Percentiles rank a stretch among this genome's conserved stretches.
phyloP scores from a whole-genome alignment of 53 echinoderm and acorn worm species.

The Astropecten irregularis region DNA sequence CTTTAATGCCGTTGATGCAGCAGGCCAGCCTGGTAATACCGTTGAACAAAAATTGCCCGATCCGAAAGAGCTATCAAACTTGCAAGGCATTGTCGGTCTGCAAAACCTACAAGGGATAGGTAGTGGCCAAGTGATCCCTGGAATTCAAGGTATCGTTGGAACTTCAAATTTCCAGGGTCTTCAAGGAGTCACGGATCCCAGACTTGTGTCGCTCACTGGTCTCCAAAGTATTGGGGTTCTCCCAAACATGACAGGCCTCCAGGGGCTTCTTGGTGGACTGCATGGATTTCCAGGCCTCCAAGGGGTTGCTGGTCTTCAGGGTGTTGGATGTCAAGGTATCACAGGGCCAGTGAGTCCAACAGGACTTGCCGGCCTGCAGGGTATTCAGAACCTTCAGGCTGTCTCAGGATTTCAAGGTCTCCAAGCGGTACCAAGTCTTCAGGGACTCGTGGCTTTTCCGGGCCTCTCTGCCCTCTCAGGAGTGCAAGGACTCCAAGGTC shows the following conservation, averaged over 20 bases:
- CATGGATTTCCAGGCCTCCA: background rate
- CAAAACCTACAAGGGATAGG: conserved; percentile 12
- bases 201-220: conserved; percentile 1
- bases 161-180: background rate
- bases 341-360: background rate
- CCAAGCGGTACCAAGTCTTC: conserved; percentile 17
- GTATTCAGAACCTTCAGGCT: conserved; percentile 11
- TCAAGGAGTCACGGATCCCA: conserved; percentile 12
- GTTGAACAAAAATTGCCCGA: background rate
- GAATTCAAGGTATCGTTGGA: conserved; percentile 18
- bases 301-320: background rate
- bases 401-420: conserved; percentile 7
- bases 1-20: background rate
- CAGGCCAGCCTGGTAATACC: background rate
- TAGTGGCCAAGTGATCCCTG: background rate
- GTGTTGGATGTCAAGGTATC: background rate
- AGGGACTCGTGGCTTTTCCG: conserved; percentile 30
- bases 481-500: conserved; percentile 28
- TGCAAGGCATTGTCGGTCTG: background rate
- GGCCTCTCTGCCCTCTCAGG: conserved; percentile 9
- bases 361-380: conserved; percentile 15
- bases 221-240: conserved; percentile 9
- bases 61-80: background rate
- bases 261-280: background rate
- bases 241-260: background rate